Conservation (phyloP, 2,113 vertebrate species). For the Rhinichthys klamathensis region DNA sequence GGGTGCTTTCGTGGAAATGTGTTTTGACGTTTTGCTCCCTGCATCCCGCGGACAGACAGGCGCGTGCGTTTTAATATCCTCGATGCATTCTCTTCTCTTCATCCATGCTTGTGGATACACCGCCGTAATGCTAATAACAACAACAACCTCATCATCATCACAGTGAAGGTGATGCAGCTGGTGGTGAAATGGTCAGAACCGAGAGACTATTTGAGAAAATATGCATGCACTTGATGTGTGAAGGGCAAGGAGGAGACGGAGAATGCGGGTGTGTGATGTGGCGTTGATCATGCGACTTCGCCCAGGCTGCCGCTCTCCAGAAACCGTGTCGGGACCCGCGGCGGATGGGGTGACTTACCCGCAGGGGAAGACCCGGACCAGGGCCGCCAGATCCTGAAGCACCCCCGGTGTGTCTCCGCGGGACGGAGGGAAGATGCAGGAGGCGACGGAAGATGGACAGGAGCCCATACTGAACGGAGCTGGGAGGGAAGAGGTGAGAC, state of each 20-base stretch:
- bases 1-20: constrained; percentile 27
- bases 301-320: constrained; percentile 43
- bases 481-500: constrained; percentile 62
- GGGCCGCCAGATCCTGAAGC: constrained; percentile 49
- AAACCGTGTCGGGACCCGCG: constrained; percentile 46
- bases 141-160: not conserved
- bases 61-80: not conserved
- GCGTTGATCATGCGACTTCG: constrained; percentile 52
- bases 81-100: not conserved
- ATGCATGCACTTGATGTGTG: not conserved
- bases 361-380: constrained; percentile 49
- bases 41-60: not conserved
- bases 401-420: constrained; percentile 42
- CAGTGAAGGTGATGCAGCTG: constrained; percentile 6
- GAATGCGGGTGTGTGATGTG: constrained; percentile 8
- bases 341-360: constrained; percentile 63
- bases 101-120: not conserved
- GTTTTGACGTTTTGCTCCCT: constrained; percentile 5
- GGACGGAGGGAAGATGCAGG: constrained; percentile 56
- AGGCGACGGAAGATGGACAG: constrained; percentile 57
- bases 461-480: constrained; percentile 54
- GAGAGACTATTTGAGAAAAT: constrained; percentile 13
- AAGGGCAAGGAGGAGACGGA: constrained; percentile 12
- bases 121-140: not conserved
- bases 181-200: constrained; percentile 27